Evolutionary conservation across 2,797 vertebrate genomes (phyloP).

Genomic region (Taenioides sp.): DNA sequence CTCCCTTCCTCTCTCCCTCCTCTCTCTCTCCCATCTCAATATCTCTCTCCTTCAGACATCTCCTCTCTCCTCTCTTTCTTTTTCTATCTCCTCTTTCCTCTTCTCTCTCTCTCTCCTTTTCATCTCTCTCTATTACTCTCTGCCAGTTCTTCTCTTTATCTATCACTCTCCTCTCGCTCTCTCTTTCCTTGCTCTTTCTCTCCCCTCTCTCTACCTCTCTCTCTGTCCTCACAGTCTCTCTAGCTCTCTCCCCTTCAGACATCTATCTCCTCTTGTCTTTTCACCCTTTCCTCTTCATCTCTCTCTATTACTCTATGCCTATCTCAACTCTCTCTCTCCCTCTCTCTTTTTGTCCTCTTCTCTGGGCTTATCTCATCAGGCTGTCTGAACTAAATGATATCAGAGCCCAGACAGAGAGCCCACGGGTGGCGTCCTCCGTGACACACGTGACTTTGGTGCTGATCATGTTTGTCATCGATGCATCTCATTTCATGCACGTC

Average conservation of each 20-base stretch:
- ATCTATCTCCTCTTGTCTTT: conserved; percentile 21
- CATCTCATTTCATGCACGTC: conserved; percentile 41
- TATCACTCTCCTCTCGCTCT: conserved; percentile 21
- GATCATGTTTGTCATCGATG: conserved; percentile 38
- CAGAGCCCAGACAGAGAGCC: conserved; percentile 34
- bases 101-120: not conserved
- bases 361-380: conserved; percentile 66
- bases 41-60: too few relatives aligned
- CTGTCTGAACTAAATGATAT: conserved; percentile 67
- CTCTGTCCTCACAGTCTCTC: conserved; percentile 20
- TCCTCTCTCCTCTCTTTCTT: conserved; percentile 30
- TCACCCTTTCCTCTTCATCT: conserved; percentile 17
- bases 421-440: conserved; percentile 29
- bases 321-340: conserved; percentile 30
- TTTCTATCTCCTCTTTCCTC: conserved; percentile 1
- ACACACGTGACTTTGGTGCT: conserved; percentile 34
- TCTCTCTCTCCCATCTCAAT: too few relatives aligned
- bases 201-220: conserved; percentile 34
- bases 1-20: too few relatives aligned
- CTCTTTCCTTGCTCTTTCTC: not conserved
- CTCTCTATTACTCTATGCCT: conserved; percentile 16
- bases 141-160: conserved; percentile 12
- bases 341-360: conserved; percentile 40
- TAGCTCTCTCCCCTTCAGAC: conserved; percentile 4
- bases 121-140: not conserved